Evolutionary conservation across 2,113 vertebrate genomes (phyloP), one percentile per base, ranked within the genome.

Genomic region (Acanthisitta chloris): DNA sequence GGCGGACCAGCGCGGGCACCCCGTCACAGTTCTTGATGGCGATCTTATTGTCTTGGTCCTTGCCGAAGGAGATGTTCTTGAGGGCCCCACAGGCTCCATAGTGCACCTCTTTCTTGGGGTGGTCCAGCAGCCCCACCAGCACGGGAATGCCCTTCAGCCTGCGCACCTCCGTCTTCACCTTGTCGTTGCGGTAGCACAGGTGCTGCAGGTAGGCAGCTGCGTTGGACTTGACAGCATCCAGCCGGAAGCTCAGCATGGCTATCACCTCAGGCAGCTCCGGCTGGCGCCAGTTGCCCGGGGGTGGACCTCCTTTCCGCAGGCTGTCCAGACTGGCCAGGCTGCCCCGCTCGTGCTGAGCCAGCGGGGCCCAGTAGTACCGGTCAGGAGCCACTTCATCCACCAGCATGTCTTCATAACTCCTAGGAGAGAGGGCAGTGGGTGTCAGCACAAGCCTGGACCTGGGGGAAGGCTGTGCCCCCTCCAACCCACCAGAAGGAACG

Each of bases 11-110:
- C 8, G 99, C 99, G 0, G 99, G 99, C 8, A 99, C 98, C 3
- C 99, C 99, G 2, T 99, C 99, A 31, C 99, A 99, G 97, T 99
- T 99, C 97, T 99, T 99, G 94, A 99, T 99, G 83, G 99, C 99
- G 1, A 99, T 98, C 98, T 99, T 99, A 96, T 99, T 99, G 87
- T 99, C 99, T 48, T 97, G 94, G 96, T 99, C 99, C 79, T 98
- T 98, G 74, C 99, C 99, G 4, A 98, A 99, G 10, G 99, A 99
- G 95, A 99, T 99, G 96, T 99, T 99, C 97, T 99, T 99, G 33
- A 99, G 98, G 4, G 99, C 99, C 7, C 99, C 99, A 0, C 99
- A 99, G n/a, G 99, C 99, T 1, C 99, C 98, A 0, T 98, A 98
- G 96, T 99, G 99, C 65, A 99, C 99, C 97, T 99, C 99, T 85